Conservation (phyloP, 2,888 invertebrate species). For the Epicampocera succincta region DNA sequence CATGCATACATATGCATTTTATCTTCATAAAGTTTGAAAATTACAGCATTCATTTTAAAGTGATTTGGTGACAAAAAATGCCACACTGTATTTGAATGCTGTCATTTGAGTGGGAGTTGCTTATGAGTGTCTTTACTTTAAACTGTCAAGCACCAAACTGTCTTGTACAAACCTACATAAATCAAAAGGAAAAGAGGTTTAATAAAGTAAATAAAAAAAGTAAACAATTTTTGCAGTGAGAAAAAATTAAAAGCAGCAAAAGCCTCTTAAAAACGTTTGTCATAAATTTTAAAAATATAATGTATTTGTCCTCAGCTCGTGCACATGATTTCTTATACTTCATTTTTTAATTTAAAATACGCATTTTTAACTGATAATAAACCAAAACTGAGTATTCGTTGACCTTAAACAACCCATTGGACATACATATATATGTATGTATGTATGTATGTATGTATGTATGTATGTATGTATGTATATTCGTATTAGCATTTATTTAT, state of each 20-base stretch:
- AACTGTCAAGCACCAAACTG: conserved; percentile 18
- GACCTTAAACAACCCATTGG: too few species aligned
- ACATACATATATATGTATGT: too few species aligned
- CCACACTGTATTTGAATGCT: not conserved
- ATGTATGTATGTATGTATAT: too few species aligned
- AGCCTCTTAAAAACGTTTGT: conserved; percentile 29
- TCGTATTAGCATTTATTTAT: too few species aligned
- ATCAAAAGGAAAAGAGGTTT: not conserved
- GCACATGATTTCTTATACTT: not conserved
- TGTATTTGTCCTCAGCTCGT: not conserved
- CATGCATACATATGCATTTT: too few species aligned
- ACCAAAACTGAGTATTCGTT: not conserved
- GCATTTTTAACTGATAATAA: not conserved
- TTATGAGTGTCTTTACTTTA: not conserved
- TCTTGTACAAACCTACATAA: conserved; percentile 26
- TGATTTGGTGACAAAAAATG: too few species aligned
- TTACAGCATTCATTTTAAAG: conserved; percentile 2
- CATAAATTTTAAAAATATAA: conserved; percentile 42
- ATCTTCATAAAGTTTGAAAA: too few species aligned
- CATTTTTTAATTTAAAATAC: not conserved
- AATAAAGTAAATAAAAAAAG: not conserved
- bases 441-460: too few species aligned
- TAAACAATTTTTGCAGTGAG: not conserved
- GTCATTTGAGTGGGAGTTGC: conserved; percentile 16
- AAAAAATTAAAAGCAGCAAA: not conserved